Percentiles rank a stretch among this genome's conserved stretches.
phyloP scores from a whole-genome alignment of 1,140 invertebrate species.

The Campodea augens region DNA sequence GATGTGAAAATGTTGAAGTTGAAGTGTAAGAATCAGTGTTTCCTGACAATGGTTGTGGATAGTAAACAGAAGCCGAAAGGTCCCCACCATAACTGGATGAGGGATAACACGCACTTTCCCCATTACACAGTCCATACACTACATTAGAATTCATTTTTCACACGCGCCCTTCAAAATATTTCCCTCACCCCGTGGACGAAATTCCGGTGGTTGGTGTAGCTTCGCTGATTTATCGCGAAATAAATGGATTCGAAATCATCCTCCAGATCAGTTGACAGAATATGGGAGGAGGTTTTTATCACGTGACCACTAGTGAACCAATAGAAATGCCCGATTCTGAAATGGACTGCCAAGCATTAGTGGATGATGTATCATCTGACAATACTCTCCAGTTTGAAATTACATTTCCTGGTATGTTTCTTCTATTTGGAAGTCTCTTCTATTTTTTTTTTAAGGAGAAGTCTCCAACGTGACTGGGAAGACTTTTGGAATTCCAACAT shows the following conservation, averaged over 20 bases:
- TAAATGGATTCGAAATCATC: background rate
- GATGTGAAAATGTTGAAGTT: background rate
- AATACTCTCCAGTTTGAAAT: background rate
- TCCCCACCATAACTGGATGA: constrained; percentile 15
- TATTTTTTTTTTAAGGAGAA: too few species aligned
- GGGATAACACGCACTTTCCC: background rate
- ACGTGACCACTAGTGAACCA: background rate
- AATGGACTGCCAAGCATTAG: background rate
- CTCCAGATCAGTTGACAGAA: background rate
- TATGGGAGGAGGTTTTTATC: background rate
- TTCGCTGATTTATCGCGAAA: background rate
- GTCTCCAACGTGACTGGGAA: too few species aligned
- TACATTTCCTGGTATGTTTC: background rate
- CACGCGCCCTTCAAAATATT: too few species aligned
- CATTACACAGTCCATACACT: background rate
- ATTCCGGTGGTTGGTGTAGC: background rate
- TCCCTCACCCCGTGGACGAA: too few species aligned
- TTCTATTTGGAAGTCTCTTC: background rate
- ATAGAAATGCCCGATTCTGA: background rate
- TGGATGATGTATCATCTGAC: background rate
- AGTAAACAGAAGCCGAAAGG: constrained; percentile 12
- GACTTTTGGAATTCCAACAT: too few species aligned
- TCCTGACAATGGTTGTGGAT: constrained; percentile 1
- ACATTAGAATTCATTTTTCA: background rate
- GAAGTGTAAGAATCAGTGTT: background rate